These are phyloP conservation scores for Yasuhikotakia modesta DNA, from an alignment of 2,797 vertebrate species.

Conservation along the genomic window DNA sequence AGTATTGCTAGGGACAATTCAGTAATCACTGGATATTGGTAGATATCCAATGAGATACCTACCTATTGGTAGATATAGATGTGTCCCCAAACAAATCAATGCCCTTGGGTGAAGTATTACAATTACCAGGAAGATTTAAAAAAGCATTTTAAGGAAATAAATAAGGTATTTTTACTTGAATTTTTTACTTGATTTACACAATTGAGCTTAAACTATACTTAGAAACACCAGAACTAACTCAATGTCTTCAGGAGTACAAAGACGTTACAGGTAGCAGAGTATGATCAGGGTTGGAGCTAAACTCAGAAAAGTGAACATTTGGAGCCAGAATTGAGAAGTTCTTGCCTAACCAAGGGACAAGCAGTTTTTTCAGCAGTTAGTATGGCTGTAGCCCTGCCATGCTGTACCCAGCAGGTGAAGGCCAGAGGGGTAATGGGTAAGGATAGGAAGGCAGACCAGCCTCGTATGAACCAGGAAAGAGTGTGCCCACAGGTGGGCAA, in stretches of 20 bases:
- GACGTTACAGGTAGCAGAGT: too few species aligned
- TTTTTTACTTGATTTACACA: too few species aligned
- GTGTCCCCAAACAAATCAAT: not conserved
- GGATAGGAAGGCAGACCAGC: constrained; percentile 72
- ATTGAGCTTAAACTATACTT: too few species aligned
- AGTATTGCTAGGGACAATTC: too few species aligned
- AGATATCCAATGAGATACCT: too few species aligned
- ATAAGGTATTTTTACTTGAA: not conserved
- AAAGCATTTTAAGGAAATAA: not conserved
- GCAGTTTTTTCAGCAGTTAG: too few species aligned
- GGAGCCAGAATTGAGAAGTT: too few species aligned
- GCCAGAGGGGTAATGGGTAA: constrained; percentile 73
- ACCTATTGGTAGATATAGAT: not conserved
- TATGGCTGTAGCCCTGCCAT: constrained; percentile 71
- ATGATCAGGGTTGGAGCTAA: too few species aligned
- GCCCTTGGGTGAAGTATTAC: not conserved
- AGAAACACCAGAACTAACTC: too few species aligned
- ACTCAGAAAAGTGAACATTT: too few species aligned
- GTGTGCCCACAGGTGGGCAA: constrained; percentile 67
- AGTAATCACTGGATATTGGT: too few species aligned
- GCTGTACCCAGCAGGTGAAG: constrained; percentile 68
- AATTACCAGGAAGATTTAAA: not conserved
- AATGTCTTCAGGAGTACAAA: too few species aligned
- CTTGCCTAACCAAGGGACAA: not conserved
- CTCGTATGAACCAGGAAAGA: constrained; percentile 71